Base-by-base conservation (phyloP, 2,113 vertebrate species). In the Pleuronectes platessa region DNA sequence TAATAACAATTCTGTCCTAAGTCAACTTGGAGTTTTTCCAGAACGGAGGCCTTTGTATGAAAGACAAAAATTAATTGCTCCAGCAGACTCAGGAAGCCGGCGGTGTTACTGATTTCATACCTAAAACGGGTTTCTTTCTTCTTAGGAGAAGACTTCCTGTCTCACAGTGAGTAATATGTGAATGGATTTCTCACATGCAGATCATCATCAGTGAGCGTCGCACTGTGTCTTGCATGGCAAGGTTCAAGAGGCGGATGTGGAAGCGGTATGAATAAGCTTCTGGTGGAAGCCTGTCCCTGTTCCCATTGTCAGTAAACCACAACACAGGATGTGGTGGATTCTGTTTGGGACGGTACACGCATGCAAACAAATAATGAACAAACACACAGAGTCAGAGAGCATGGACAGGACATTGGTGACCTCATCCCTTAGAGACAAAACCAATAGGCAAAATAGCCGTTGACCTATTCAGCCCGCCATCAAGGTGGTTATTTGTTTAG, bases 261-360 rank as follows among this genome's bases (percentile, higher is more conserved):
- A 68, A 82, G 65, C 68, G 24, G 64, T 74, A 49, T 17, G 65
- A 63, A 63, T 23, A 45, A 11, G 8, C 40, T 82, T 82, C 71
- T 68, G 81, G 63, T 82, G 73, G 72, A 86, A 87, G 75, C 69
- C 49, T 45, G 71, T 86, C 81, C 82, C 73, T 79, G 74, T 54
- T 54, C 74, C 71, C 69, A 88, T 89, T 90, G 86, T 91, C 62
- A 63, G 60, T 14, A 65, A 31, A 81, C 90, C 91, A 82, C 83
- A 91, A 86, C 82, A 85, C 89, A 89, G 92, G 92, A 93, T 94
- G 90, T 88, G 93, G 92, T 62, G 64, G 82, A 88, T 85, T 88
- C 72, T 82, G 84, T 89, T 88, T 65, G 58, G 59, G 49, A 27
- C 63, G 26, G 15, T 15, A 42, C 61, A 58, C 42, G 45, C 37